These are phyloP conservation scores for Atherix ibis DNA, from an alignment of 2,888 invertebrate species.

Conservation along the genomic window DNA sequence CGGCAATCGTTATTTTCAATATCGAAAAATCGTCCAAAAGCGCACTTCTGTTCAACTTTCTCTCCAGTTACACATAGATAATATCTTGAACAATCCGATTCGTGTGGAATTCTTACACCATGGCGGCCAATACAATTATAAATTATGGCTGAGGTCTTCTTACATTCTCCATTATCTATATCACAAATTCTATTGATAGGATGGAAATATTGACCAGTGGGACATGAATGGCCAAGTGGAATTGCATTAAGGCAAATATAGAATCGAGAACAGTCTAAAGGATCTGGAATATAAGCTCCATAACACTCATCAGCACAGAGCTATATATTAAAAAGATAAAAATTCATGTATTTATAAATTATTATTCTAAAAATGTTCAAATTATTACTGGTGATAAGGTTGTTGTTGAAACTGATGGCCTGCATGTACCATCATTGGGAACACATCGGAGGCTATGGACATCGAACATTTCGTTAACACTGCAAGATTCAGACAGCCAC, in stretches of 20 bases:
- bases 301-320: background rate
- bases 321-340: background rate
- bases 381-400: too few species aligned
- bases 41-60: background rate
- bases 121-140: background rate
- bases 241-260: slow-evolving; percentile 11
- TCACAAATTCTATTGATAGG: background rate
- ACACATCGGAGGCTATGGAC: slow-evolving; percentile 9
- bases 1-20: too few species aligned
- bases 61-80: background rate
- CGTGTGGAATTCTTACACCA: background rate
- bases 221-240: slow-evolving; percentile 11
- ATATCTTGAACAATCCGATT: background rate
- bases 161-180: background rate
- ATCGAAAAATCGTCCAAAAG: background rate
- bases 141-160: background rate
- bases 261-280: slow-evolving; percentile 5
- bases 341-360: too few species aligned
- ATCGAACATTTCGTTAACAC: slow-evolving; percentile 17
- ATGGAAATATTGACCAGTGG: slow-evolving; percentile 7
- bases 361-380: too few species aligned
- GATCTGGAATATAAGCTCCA: background rate
- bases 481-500: slow-evolving; percentile 14
- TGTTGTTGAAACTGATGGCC: too few species aligned
- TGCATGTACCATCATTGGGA: slow-evolving; percentile 19